Percentiles rank a stretch among this genome's conserved stretches.
Conservation (phyloP, 2,797 vertebrate genomes). For the Ceyx erithaca region DNA sequence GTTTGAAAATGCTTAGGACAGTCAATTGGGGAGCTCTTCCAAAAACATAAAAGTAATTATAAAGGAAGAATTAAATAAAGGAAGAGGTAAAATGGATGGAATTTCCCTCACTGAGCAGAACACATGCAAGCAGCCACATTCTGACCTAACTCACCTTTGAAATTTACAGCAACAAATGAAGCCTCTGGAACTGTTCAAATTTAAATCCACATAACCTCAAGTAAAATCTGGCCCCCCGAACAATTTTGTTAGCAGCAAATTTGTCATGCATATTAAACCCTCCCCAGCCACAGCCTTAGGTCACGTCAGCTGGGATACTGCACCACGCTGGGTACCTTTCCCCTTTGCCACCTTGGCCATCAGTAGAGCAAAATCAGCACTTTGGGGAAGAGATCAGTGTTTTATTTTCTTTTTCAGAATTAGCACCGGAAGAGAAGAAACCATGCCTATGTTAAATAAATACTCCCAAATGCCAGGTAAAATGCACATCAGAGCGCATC, state of each 20-base stretch:
- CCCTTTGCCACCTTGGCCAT: neutral
- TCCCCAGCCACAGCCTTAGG: neutral
- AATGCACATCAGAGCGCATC: slow-evolving; percentile 66
- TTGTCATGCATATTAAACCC: slow-evolving; percentile 33
- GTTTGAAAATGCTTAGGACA: neutral
- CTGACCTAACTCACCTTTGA: neutral
- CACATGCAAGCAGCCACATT: neutral
- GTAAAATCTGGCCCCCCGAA: slow-evolving; percentile 15
- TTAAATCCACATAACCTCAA: neutral
- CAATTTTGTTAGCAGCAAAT: slow-evolving; percentile 43
- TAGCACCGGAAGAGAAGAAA: neutral
- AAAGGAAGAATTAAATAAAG: neutral
- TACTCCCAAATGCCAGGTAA: slow-evolving; percentile 73
- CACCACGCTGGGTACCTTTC: neutral
- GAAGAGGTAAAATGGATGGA: neutral
- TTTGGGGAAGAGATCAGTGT: neutral
- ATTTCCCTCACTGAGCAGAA: neutral
- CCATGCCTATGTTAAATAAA: slow-evolving; percentile 38
- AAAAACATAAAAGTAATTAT: neutral
- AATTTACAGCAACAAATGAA: neutral
- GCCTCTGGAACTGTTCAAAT: neutral
- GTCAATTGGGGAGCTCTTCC: neutral
- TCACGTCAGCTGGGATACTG: slow-evolving; percentile 25
- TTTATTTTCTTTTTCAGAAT: neutral
- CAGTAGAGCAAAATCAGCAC: neutral